Percentiles rank a stretch among this genome's conserved stretches.
These are phyloP conservation scores for Plutomurus gul DNA, from an alignment of 1,140 invertebrate species.

Conservation along the genomic window DNA sequence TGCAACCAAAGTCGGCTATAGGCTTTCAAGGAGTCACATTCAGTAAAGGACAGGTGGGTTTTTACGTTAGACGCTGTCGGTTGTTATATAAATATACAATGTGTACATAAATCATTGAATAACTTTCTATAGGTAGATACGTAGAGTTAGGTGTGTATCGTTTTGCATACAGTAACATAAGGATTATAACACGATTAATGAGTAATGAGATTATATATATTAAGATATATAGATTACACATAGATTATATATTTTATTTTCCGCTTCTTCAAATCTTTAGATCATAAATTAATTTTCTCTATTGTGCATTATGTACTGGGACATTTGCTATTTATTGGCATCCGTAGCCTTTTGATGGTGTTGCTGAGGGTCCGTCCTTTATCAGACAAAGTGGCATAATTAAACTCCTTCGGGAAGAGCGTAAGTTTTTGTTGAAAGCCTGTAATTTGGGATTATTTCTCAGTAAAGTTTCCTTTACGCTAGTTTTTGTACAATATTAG, in stretches of 20 bases:
- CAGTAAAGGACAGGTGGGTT: neutral
- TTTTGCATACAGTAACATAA: too few relatives aligned
- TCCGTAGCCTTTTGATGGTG: conserved; percentile 24
- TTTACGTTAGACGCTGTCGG: neutral
- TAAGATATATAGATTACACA: neutral
- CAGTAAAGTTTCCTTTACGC: neutral
- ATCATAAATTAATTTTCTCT: neutral
- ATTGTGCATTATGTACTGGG: neutral
- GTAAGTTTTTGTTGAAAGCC: neutral
- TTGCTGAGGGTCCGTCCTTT: neutral
- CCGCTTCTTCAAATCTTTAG: neutral
- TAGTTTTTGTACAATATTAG: neutral
- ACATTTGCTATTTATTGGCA: too few relatives aligned
- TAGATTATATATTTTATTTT: too few relatives aligned
- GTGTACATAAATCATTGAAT: too few relatives aligned
- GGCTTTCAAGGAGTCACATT: neutral
- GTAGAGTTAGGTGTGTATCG: too few relatives aligned
- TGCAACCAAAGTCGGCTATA: neutral
- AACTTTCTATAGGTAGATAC: too few relatives aligned
- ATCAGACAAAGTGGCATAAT: conserved; percentile 20
- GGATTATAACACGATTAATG: neutral
- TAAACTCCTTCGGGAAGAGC: neutral
- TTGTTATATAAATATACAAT: too few relatives aligned
- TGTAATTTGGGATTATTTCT: neutral
- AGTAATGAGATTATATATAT: neutral